Conservation (phyloP, 2,113 vertebrate genomes). For the Sylvilagus bachmani region DNA sequence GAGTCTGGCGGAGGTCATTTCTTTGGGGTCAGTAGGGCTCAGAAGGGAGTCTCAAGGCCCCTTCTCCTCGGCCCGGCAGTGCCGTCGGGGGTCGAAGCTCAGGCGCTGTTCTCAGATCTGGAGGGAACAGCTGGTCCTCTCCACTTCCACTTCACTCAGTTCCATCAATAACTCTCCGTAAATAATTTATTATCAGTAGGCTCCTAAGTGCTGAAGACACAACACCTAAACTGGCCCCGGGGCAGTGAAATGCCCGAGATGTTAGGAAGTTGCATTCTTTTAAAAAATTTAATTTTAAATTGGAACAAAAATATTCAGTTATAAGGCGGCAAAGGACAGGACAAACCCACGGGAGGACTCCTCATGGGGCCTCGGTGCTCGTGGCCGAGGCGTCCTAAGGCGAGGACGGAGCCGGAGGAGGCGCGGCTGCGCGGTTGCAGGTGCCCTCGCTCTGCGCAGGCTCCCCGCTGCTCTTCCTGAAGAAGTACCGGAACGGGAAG, state of each 20-base stretch:
- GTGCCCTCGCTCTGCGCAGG: background rate
- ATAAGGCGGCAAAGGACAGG: slow-evolving; percentile 62
- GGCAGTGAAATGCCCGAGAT: slow-evolving; percentile 31
- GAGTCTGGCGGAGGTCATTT: background rate
- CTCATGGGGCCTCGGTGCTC: background rate
- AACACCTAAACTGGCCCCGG: slow-evolving; percentile 41
- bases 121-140: slow-evolving; percentile 11
- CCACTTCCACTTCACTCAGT: background rate
- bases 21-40: background rate
- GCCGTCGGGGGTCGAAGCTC: too few species aligned
- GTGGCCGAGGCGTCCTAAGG: background rate
- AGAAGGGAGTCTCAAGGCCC: background rate
- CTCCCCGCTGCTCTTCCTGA: slow-evolving; percentile 72
- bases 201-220: slow-evolving; percentile 58
- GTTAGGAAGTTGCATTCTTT: slow-evolving; percentile 44
- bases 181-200: slow-evolving; percentile 69
- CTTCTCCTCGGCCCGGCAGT: too few species aligned
- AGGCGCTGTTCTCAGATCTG: background rate
- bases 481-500: slow-evolving; percentile 83
- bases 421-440: background rate
- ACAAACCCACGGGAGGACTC: slow-evolving; percentile 34
- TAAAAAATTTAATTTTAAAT: slow-evolving; percentile 34
- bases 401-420: background rate
- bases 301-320: slow-evolving; percentile 13
- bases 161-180: slow-evolving; percentile 60